phyloP scores from a whole-genome alignment of 2,888 invertebrate species.

The Agrotis clavis region DNA sequence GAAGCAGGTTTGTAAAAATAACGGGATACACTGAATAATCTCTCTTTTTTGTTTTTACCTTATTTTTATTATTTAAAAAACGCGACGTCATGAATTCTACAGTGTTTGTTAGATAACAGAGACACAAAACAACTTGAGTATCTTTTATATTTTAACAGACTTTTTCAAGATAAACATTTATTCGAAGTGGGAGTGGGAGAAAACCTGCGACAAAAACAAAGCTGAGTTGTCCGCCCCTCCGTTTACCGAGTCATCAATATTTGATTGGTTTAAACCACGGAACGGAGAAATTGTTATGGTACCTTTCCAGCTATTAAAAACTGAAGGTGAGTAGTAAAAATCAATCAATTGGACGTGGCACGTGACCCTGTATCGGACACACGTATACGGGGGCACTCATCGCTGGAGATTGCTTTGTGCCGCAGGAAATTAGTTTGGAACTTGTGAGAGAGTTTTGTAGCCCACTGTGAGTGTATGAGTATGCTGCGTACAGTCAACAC shows the following conservation, averaged over 20 bases:
- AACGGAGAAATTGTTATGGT: conserved; percentile 20
- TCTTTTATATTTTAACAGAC: not conserved
- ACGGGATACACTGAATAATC: conserved; percentile 30
- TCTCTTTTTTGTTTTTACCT: conserved; percentile 7
- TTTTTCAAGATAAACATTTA: not conserved
- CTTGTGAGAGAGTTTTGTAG: conserved; percentile 75
- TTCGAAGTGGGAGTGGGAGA: not conserved
- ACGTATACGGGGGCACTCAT: conserved; percentile 69
- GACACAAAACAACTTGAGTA: not conserved
- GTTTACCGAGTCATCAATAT: conserved; percentile 3
- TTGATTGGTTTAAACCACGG: conserved; percentile 36
- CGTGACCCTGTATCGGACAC: conserved; percentile 73
- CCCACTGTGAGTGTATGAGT: conserved; percentile 34
- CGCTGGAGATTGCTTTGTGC: conserved; percentile 85
- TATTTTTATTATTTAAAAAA: conserved; percentile 5
- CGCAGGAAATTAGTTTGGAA: conserved; percentile 88
- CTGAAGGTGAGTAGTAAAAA: conserved; percentile 64
- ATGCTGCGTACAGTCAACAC: conserved; percentile 19
- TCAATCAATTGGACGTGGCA: conserved; percentile 77
- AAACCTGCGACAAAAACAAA: not conserved
- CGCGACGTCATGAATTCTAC: not conserved
- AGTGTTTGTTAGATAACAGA: not conserved
- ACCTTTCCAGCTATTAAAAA: conserved; percentile 56
- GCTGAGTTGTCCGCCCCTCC: not conserved
- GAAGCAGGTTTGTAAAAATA: conserved; percentile 35